Evolutionary conservation across 2,113 vertebrate species (phyloP), one percentile per base, ranked within the genome.

Genomic region (Smithornis capensis): DNA sequence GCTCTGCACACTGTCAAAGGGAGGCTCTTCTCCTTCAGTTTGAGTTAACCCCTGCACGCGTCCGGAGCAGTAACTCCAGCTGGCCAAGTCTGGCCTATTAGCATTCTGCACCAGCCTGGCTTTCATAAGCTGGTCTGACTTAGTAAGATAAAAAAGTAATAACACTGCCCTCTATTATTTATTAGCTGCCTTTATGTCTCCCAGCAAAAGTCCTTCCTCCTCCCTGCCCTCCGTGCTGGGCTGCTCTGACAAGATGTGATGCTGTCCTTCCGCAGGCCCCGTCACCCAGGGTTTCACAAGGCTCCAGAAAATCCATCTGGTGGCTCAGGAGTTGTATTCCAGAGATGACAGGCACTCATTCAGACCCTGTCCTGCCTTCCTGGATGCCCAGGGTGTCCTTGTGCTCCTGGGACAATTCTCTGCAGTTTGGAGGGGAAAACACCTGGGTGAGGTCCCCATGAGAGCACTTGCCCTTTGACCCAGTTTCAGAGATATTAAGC

Each of bases 131-230:
- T 92, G 95, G 59, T 96, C 92, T 97, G 97, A 96, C 96, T 97
- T 94, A 5, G 33, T 94, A 90, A 96, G 96, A 95, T 97, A 96
- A 97, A 97, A 96, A 97, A 97, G 91, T 96, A 97, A 97, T 97
- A 97, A 97, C 93, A 62, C 60, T 92, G 62, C 87, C 93, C 94
- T 97, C 90, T 95, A 94, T 96, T 96, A 95, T 96, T 98, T 94
- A 96, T 95, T 79, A 65, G 87, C 60, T 89, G 87, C 67, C 87
- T 93, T 68, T 69, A 64, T 97, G 95, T 87, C 95, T 96, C 75
- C 70, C 10, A 5, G 78, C 37, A 31, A 83, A 95, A 96, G 84
- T n/a, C 60, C 69, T 87, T 82, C 90, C 56, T 81, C 47, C 74
- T 94, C 64, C 50, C 47, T 1, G 0, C 35, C 45, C 86, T 92